phyloP scores from a whole-genome alignment of 64 coral and sea anemone species.

The Orbicella faveolata region DNA sequence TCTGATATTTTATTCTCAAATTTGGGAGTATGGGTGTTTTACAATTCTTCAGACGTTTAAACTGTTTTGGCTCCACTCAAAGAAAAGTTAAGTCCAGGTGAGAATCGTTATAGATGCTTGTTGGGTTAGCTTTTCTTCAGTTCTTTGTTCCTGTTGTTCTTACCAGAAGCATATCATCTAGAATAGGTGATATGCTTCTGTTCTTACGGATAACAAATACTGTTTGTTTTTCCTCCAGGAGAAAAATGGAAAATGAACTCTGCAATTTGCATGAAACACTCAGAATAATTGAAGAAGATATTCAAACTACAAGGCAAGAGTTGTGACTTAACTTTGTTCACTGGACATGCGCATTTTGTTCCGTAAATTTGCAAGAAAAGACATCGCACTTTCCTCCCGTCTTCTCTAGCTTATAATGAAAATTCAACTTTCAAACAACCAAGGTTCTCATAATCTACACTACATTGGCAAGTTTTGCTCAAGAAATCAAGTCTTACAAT shows the following conservation, averaged over 20 bases:
- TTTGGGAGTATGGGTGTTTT: not conserved
- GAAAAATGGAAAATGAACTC: constrained; percentile 13
- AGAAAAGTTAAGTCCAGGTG: not conserved
- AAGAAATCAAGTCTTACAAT: too few relatives aligned
- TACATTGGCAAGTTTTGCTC: too few relatives aligned
- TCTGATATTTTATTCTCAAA: not conserved
- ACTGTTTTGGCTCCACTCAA: not conserved
- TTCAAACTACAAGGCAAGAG: not conserved
- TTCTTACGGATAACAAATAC: too few relatives aligned
- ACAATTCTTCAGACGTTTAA: not conserved
- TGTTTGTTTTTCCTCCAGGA: not conserved
- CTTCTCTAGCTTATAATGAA: too few relatives aligned
- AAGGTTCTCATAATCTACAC: too few relatives aligned
- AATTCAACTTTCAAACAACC: too few relatives aligned
- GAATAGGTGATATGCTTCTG: too few relatives aligned
- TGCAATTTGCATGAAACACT: not conserved
- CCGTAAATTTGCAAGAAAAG: too few relatives aligned
- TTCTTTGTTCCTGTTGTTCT: not conserved
- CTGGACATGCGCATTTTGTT: too few relatives aligned
- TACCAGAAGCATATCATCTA: too few relatives aligned
- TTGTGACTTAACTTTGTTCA: too few relatives aligned
- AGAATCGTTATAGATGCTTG: not conserved
- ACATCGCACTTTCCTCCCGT: too few relatives aligned
- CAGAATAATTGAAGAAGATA: not conserved
- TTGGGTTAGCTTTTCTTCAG: not conserved